These are phyloP conservation scores for Harlomillsia oculata DNA, from an alignment of 1,140 invertebrate species.

Conservation along the genomic window DNA sequence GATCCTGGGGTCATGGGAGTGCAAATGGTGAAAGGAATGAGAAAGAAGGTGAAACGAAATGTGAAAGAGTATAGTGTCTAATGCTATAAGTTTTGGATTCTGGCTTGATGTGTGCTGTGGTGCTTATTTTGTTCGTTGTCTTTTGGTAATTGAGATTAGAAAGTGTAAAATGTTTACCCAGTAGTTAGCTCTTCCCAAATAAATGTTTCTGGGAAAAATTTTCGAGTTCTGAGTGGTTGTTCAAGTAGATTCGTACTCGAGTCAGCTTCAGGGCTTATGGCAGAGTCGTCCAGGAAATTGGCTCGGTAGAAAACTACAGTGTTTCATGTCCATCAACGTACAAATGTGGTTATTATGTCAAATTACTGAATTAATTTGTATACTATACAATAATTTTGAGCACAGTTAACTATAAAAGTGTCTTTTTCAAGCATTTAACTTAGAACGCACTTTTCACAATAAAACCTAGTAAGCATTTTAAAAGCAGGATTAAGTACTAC, in stretches of 20 bases:
- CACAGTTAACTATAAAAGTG: neutral
- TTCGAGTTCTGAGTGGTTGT: constrained; percentile 24
- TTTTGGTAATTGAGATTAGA: constrained; percentile 3
- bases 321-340: neutral
- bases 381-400: neutral
- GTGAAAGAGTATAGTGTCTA: no score
- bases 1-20: no score
- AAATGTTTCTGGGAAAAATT: constrained; percentile 35
- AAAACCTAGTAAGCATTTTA: no score
- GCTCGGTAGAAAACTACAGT: constrained; percentile 35
- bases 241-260: constrained; percentile 15
- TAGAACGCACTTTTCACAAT: no score
- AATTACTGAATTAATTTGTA: neutral
- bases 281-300: constrained; percentile 32
- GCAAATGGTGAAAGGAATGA: no score
- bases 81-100: no score
- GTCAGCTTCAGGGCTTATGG: constrained; percentile 25
- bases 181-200: constrained; percentile 34
- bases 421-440: no score
- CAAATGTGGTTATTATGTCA: neutral
- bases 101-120: neutral
- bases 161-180: constrained; percentile 26
- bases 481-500: no score
- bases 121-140: neutral
- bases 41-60: no score